A percentile compares a stretch with the other conserved stretches of the same genome.
phyloP scores from a whole-genome alignment of 2,113 vertebrate genomes.

The Lagenorhynchus albirostris region DNA sequence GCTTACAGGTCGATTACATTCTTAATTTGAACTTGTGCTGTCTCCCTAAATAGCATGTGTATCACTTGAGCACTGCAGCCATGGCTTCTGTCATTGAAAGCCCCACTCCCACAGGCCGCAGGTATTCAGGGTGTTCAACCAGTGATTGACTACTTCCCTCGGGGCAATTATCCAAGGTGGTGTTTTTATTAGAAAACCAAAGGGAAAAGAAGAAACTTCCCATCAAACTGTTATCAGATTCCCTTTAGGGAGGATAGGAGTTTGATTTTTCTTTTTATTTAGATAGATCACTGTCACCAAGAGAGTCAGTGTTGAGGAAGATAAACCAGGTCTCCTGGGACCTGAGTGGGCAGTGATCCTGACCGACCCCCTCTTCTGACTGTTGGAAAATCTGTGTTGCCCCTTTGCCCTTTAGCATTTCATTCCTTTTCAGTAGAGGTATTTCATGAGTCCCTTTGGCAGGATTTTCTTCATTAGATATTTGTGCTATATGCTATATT shows the following conservation, averaged over 20 bases:
- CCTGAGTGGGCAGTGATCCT: rapidly evolving
- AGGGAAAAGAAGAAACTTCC: neutral
- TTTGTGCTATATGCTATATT: neutral
- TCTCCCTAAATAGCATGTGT: neutral
- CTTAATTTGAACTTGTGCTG: neutral
- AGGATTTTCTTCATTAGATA: neutral
- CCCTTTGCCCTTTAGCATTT: neutral
- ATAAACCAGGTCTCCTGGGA: neutral
- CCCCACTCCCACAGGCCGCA: no score
- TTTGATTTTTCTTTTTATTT: neutral
- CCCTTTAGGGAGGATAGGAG: neutral
- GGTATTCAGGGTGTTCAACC: neutral
- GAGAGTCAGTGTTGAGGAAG: neutral
- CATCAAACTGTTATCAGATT: neutral
- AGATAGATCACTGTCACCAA: neutral
- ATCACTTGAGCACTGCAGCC: neutral
- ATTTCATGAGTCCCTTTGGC: neutral
- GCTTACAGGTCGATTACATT: neutral
- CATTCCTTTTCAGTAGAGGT: neutral
- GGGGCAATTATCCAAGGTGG: neutral
- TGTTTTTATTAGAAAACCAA: neutral
- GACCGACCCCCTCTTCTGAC: neutral
- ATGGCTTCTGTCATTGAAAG: rapidly evolving
- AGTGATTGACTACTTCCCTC: neutral
- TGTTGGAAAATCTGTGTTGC: neutral